Evolutionary conservation across 2,888 invertebrate genomes (phyloP).

Genomic region (Celastrina argiolus): DNA sequence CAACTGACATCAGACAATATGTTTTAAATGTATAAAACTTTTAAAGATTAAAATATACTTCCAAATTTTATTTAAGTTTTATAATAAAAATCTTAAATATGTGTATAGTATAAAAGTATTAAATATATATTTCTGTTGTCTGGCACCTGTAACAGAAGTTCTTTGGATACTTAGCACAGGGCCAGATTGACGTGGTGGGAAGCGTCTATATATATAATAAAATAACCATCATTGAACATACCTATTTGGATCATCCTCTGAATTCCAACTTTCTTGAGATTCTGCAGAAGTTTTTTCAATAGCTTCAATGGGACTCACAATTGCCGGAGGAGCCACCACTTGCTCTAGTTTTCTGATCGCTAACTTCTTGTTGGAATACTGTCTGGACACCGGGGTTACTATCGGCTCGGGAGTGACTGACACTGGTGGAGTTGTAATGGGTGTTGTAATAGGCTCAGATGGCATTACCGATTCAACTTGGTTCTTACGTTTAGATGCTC

Average conservation of each 20-base stretch:
- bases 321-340: constrained; percentile 22
- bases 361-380: constrained; percentile 61
- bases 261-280: constrained; percentile 83
- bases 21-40: no score
- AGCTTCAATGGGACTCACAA: constrained; percentile 35
- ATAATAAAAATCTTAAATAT: no score
- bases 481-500: constrained; percentile 83
- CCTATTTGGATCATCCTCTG: constrained; percentile 95
- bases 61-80: no score
- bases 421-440: constrained; percentile 35
- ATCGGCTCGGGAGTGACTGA: constrained; percentile 52
- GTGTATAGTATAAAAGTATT: no score
- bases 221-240: background rate
- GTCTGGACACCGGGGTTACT: constrained; percentile 52
- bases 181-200: no score
- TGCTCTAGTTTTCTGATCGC: constrained; percentile 51
- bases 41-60: no score
- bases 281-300: constrained; percentile 69
- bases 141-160: no score
- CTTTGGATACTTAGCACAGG: no score
- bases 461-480: constrained; percentile 49
- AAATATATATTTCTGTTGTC: no score
- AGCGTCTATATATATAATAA: no score
- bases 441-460: constrained; percentile 34
- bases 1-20: no score